A percentile compares a stretch with the other conserved stretches of the same genome.
Conservation (phyloP, 1,140 invertebrate genomes). For the Eriocheir sinensis region DNA sequence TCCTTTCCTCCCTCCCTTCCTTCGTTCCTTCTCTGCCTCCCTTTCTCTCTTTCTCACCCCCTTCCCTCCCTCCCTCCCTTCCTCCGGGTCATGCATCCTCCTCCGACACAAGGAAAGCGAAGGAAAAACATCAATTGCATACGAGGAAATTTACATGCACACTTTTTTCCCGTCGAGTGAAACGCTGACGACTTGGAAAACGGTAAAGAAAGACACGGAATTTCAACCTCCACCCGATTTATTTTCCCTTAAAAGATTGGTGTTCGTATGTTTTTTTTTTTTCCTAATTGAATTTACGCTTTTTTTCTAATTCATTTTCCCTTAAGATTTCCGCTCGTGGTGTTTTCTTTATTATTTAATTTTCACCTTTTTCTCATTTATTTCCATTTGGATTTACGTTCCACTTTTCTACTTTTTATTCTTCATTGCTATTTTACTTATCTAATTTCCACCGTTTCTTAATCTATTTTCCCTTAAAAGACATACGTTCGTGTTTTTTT, state of each 20-base stretch:
- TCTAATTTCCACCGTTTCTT: too few relatives aligned
- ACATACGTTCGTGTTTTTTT: too few relatives aligned
- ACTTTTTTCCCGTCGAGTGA: not conserved
- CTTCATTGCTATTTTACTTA: too few relatives aligned
- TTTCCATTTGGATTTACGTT: not conserved
- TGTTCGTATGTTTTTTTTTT: too few relatives aligned
- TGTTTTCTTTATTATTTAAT: too few relatives aligned
- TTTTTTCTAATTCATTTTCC: not conserved
- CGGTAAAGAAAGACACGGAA: not conserved
- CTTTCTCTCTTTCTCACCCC: not conserved
- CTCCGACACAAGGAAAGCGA: not conserved
- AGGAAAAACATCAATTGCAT: not conserved
- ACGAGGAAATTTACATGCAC: not conserved
- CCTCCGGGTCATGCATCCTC: too few relatives aligned
- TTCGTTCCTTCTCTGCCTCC: not conserved
- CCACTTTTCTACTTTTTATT: not conserved
- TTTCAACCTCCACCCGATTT: not conserved
- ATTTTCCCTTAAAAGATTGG: not conserved
- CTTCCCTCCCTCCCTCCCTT: not conserved
- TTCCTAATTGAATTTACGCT: not conserved
- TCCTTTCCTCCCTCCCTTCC: too few relatives aligned
- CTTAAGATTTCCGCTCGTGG: too few relatives aligned
- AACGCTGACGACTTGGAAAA: not conserved
- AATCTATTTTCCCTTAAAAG: too few relatives aligned
- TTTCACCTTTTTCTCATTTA: not conserved